phyloP scores from a whole-genome alignment of 1,140 invertebrate genomes.

The Drosophila bifasciata region DNA sequence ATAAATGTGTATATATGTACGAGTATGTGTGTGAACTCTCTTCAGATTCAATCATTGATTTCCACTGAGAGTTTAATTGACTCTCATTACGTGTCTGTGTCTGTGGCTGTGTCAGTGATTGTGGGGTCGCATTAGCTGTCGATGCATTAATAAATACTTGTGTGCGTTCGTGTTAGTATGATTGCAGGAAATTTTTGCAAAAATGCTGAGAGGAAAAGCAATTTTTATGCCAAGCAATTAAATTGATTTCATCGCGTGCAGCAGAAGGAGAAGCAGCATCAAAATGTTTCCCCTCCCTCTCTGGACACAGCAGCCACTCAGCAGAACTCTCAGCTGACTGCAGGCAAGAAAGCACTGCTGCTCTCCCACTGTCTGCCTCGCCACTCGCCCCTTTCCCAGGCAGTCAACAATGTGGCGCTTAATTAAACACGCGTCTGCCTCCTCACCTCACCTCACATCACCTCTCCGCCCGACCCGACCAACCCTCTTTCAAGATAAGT shows the following conservation, averaged over 20 bases:
- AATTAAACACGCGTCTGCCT: slow-evolving; percentile 73
- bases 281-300: neutral
- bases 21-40: slow-evolving; percentile 4
- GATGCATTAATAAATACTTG: slow-evolving; percentile 23
- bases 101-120: slow-evolving; percentile 15
- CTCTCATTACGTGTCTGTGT: slow-evolving; percentile 25
- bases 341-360: slow-evolving; percentile 47
- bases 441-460: slow-evolving; percentile 22
- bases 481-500: slow-evolving; percentile 7
- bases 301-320: slow-evolving; percentile 3
- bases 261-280: slow-evolving; percentile 17
- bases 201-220: slow-evolving; percentile 31
- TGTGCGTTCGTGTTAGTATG: neutral
- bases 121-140: slow-evolving; percentile 14
- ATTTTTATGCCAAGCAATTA: slow-evolving; percentile 42
- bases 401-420: slow-evolving; percentile 61
- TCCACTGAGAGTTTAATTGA: slow-evolving; percentile 49
- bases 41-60: slow-evolving; percentile 47
- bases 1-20: no score
- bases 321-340: slow-evolving; percentile 37
- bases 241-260: slow-evolving; percentile 46
- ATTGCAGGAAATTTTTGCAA: slow-evolving; percentile 11
- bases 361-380: neutral
- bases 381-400: slow-evolving; percentile 20
- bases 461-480: neutral